A percentile compares a stretch with the other conserved stretches of the same genome.
phyloP scores from a whole-genome alignment of 2,797 vertebrate genomes.

The Eupleurogrammus muticus region DNA sequence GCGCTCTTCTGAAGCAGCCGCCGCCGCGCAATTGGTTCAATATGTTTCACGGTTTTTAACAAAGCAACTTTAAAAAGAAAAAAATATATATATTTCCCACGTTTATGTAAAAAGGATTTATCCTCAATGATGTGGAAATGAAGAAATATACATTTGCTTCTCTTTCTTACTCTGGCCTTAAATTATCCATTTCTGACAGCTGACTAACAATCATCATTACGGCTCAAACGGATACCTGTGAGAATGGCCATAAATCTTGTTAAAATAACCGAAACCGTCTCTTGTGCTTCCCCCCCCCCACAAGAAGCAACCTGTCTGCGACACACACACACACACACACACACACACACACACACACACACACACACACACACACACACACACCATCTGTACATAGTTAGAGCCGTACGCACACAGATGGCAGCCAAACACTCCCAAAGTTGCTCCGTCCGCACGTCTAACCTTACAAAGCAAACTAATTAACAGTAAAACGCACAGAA shows the following conservation, averaged over 20 bases:
- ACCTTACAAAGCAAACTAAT: conserved; percentile 96
- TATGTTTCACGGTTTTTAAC: conserved; percentile 53
- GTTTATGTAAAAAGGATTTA: conserved; percentile 59
- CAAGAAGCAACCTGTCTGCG: conserved; percentile 96
- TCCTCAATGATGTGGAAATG: conserved; percentile 68
- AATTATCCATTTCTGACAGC: conserved; percentile 87
- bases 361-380: too few relatives aligned
- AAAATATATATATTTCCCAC: too few relatives aligned
- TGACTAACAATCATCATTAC: conserved; percentile 95
- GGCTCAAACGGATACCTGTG: conserved; percentile 92
- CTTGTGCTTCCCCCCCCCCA: conserved; percentile 73
- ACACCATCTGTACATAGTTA: conserved; percentile 98
- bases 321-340: too few relatives aligned
- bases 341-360: too few relatives aligned
- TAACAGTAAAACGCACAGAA: conserved; percentile 89
- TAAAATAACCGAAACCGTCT: conserved; percentile 96
- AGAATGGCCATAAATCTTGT: conserved; percentile 95
- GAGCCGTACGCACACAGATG: conserved; percentile 94
- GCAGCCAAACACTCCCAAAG: conserved; percentile 94
- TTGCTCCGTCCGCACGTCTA: conserved; percentile 94
- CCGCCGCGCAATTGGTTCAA: conserved; percentile 66
- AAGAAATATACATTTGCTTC: conserved; percentile 47
- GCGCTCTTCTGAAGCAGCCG: conserved; percentile 61
- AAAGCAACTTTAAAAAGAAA: conserved; percentile 34
- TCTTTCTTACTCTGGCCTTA: conserved; percentile 65